Evolutionary conservation across 1,140 invertebrate species (phyloP), one percentile per base, ranked within the genome.

Genomic region (Listronotus bonariensis): DNA sequence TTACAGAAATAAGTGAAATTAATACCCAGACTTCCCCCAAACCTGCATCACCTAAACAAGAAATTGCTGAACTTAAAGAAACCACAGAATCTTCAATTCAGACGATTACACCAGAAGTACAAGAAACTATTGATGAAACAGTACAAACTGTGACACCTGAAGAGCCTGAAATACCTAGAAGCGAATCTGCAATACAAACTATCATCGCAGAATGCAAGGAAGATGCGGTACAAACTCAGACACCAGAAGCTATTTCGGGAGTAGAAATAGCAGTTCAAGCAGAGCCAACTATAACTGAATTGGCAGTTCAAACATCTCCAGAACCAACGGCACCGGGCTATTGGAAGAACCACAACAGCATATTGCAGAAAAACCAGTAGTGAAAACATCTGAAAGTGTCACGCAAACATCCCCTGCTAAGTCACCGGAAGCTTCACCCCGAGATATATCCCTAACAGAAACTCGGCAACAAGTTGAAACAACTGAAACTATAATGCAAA

Each of bases 31-130:
- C 73, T 17, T 51, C 66, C 17, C 70, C 67, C 14, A 51, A 65
- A 52, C 34, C 49, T 46, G 70, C 61, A 71, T 69, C 70, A 31
- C 69, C 69, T 20, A 42, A 72, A 45, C 77, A 75, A 65, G 76
- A 74, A 38, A 78, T 82, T 62, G 12, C 59, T 15, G 38, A 17
- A 56, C 14, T 68, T 20, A 49, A 49, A 54, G 58, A 72, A 36
- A 83, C 80, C 5, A 72, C 74, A 10, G 85, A 86, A 68, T 81
- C 75, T 57, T 82, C 82, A 40, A 79, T 84, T 54, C 86, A 87
- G 76, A 87, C 85, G 3, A 80, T 79, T 36, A 80, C 71, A 38
- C 71, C 71, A 31, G 70, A 76, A 68, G 70, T 63, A 68, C 14
- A 68, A 17, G 69, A 72, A 69, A 48, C 76, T 18, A 55, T 71